phyloP scores from a whole-genome alignment of 2,113 vertebrate species.

The Propithecus coquereli region DNA sequence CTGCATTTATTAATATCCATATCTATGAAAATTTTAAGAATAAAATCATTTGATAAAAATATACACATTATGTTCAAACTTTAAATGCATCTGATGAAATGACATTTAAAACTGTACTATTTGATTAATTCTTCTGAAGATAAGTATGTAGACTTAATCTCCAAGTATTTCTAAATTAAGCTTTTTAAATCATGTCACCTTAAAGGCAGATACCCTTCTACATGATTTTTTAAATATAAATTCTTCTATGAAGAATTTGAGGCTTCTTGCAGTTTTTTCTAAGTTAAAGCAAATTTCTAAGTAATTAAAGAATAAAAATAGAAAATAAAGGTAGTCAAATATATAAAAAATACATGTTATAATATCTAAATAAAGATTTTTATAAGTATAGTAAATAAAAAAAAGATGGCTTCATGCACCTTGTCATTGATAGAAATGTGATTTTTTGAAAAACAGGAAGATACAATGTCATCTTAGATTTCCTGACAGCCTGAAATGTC shows the following conservation, averaged over 20 bases:
- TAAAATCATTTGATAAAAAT: background rate
- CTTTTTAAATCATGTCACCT: background rate
- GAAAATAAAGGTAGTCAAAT: background rate
- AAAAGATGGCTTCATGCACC: fast-evolving
- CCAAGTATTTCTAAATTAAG: background rate
- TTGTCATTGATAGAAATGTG: background rate
- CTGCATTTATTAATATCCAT: background rate
- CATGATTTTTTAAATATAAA: background rate
- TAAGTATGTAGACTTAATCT: background rate
- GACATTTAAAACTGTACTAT: background rate
- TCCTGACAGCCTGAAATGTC: background rate
- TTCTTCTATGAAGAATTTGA: background rate
- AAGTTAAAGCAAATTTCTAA: background rate
- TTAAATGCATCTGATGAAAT: background rate
- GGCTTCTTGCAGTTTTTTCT: background rate
- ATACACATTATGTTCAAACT: background rate
- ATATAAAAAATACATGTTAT: background rate
- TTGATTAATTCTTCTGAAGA: background rate
- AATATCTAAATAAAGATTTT: background rate
- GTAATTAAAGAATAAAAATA: background rate
- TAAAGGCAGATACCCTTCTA: background rate
- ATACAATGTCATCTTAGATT: background rate
- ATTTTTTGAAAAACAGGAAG: background rate
- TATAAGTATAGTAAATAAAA: background rate
- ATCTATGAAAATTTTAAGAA: background rate